Evolutionary conservation across 2,888 invertebrate genomes (phyloP), one percentile per base, ranked within the genome.

Genomic region (Chelonus formosanus): DNA sequence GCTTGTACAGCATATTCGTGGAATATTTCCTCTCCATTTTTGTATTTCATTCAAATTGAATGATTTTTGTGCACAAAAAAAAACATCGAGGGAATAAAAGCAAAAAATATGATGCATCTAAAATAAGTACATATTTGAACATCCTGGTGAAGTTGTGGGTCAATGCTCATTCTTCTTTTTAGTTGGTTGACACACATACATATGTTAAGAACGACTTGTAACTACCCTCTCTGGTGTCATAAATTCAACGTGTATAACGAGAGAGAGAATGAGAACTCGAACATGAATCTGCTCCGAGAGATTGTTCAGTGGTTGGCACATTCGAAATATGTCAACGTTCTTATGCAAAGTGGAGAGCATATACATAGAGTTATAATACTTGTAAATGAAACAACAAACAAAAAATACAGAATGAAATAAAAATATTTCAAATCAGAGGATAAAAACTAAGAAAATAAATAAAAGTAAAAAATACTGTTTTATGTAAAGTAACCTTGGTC

Each of bases 191-290:
- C 59, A 65, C 54, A 65, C 40, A 65, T 65, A 65, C 48, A 65
- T 56, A 40, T 59, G 65, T 59, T 59, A 59, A 54, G 32, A 53
- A 54, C 53, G 5, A 36, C 48, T 36, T 32, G 55, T 67, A 66
- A 67, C 63, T 63, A 48, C 55, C 59, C 69, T 66, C 61, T 43
- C 20, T 40, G 59, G 63, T 53, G 43, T 57, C 53, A 64, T 69
- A 67, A 71, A 69, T 67, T 45, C 55, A 54, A 52, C 50, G 31
- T 10, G 50, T 36, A 63, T 36, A 48, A 45, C 53, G 55, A 61
- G 52, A 57, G 52, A 34, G n/a, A 36, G 40, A 56, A 31, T 44
- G 32, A 43, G 35, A 32, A 3, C 8, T n/a, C 31, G 31, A 48
- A 48, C 5, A 44, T 57, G 43, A 4, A 20, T 20, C 20, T 20